A percentile compares a stretch with the other conserved stretches of the same genome.
Conservation (phyloP, 2,888 invertebrate species). For the Heliothis peltigera region DNA sequence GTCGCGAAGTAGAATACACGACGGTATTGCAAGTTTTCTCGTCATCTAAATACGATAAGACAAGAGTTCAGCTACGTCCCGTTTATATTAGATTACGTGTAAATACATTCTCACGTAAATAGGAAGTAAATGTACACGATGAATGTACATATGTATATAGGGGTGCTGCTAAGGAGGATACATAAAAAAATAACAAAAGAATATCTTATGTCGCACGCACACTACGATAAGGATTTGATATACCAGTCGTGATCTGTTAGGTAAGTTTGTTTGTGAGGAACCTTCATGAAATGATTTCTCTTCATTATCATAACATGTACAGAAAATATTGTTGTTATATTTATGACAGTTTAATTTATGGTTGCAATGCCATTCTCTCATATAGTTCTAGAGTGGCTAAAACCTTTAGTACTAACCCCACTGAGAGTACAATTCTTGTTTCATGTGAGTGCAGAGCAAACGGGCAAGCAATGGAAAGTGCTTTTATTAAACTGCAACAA, state of each 20-base stretch:
- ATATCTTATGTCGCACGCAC: background rate
- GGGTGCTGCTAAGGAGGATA: background rate
- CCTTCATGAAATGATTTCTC: background rate
- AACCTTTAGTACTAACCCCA: background rate
- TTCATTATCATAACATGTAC: no score
- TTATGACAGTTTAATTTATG: no score
- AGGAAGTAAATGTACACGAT: background rate
- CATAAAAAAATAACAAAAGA: constrained; percentile 19
- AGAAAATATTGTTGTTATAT: no score
- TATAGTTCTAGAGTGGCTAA: no score
- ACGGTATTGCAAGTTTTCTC: constrained; percentile 40
- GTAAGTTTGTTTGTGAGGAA: constrained; percentile 5
- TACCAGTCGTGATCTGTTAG: background rate
- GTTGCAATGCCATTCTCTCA: no score
- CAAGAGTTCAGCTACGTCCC: constrained; percentile 29
- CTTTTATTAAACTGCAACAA: background rate
- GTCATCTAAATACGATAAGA: constrained; percentile 34
- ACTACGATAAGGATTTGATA: constrained; percentile 1
- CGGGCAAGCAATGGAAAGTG: background rate
- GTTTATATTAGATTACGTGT: constrained; percentile 39
- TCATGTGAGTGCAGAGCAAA: background rate
- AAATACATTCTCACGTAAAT: constrained; percentile 23
- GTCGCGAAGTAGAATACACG: constrained; percentile 39
- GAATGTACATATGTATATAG: background rate
- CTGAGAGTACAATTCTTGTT: no score